Base-by-base conservation (phyloP, 2,797 vertebrate genomes). In the Myiotriccus ornatus region DNA sequence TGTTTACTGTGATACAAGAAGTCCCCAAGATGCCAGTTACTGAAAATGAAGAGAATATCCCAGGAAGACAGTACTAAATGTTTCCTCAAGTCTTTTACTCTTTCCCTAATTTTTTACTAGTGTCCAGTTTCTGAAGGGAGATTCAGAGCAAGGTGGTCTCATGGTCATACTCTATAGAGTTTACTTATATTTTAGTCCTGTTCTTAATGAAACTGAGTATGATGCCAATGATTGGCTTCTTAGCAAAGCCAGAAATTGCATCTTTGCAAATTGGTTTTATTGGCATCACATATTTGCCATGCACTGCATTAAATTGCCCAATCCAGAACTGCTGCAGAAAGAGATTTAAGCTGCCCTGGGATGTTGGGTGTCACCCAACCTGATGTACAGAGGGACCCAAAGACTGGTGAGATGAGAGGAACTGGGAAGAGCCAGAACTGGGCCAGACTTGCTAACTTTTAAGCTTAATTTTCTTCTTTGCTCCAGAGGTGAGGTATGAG, bases 21-120 rank as follows among this genome's bases (percentile, higher is more conserved):
- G 39, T 65, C 50, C 53, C 46, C 0, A 1, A 56, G 80, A 63
- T 87, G n/a, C 62, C 34, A 20, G 0, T 46, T 86, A 56, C 55
- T 82, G 63, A 47, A 43, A 89, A 35, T 15, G 52, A 47, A 50
- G 37, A 68, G 25, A 25, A 7, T 30, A 6, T 57, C 16, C 30
- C 35, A 50, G 43, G 24, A 62, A 79, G 50, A 28, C 28, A 65
- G 39, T 10, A 21, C 55, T 56, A 53, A 86, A 15, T 44, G 64
- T 28, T 92, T 84, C 7, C 20, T 79, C 18, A 37, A 14, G 2
- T 82, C 14, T 78, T 83, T 79, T 52, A 11, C 8, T 32, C 56
- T 37, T 32, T 3, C 1, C 7, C 6, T 8, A 0, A 0, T 80
- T 83, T 65, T 34, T 84, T 70, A 44, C 13, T 76, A 8, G 2